Evolutionary conservation across 2,888 invertebrate genomes (phyloP), one percentile per base, ranked within the genome.

Genomic region (Willowsia nigromaculata): DNA sequence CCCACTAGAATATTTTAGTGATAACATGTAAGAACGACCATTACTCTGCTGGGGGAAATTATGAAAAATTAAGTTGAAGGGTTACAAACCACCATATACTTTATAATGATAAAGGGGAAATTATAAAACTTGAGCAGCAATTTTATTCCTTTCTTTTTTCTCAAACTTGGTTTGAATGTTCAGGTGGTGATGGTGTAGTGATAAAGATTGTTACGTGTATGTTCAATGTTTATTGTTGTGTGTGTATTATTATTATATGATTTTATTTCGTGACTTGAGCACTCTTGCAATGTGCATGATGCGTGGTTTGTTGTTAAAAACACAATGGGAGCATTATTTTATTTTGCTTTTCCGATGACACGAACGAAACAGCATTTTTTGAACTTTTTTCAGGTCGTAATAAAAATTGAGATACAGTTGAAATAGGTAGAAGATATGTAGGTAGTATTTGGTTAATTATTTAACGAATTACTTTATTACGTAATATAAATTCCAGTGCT

Each of bases 91-190:
- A 62, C 62, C 30, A 62, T 30, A 30, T 22, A 15, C 15, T 62
- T 62, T 62, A 65, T 5, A 65, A 65, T 37, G 33, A 65, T 33
- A 65, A n/a, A 65, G 37, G 65, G 30, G 65, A 65, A 62, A 62
- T 53, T 53, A 53, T 53, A 53, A 53, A 53, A 56, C 56, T 56
- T n/a, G n/a, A n/a, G 25, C 18, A n/a, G 15, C 56, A 15, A 25
- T 56, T 56, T 56, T 56, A 18, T 53, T 53, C 18, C 18, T 25
- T 13, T 6, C 11, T 9, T 43, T 13, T 43, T 43, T 56, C 56
- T 56, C 56, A 56, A n/a, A 56, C 9, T 25, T 56, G 18, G 25
- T 25, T 22, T 25, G 56, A 56, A 9, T 56, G 56, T 56, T 56
- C 43, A 43, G 43, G 43, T 43, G 37, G 53, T 22, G 56, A 56